Percentiles rank a stretch among this genome's conserved stretches.
Evolutionary conservation across 2,113 vertebrate species (phyloP).

Genomic region (Oriolus oriolus): DNA sequence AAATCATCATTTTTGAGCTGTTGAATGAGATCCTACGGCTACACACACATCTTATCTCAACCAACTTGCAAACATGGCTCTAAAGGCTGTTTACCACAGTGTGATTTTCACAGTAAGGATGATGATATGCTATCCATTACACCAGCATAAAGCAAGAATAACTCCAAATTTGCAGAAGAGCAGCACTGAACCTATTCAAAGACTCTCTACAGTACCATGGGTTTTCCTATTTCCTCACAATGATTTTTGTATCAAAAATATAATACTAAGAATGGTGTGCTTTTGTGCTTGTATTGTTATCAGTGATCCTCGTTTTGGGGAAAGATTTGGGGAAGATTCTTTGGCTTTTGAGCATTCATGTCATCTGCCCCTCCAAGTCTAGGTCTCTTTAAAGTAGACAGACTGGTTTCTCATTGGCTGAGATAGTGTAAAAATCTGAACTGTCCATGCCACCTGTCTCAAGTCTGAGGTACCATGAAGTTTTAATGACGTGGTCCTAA

Average conservation of each 20-base stretch:
- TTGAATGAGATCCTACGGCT: background rate
- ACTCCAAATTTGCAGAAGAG: background rate
- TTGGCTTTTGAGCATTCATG: background rate
- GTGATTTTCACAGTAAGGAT: background rate
- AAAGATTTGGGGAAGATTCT: background rate
- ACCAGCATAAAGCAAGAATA: background rate
- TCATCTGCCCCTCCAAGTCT: background rate
- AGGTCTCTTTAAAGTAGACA: background rate
- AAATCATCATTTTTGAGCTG: background rate
- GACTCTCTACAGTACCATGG: background rate
- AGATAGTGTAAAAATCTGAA: background rate
- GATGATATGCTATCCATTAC: background rate
- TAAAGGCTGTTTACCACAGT: background rate
- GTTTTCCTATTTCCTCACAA: background rate
- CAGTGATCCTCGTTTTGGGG: background rate
- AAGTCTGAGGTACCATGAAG: background rate
- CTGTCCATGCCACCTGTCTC: background rate
- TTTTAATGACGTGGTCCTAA: background rate
- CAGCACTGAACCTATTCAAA: background rate
- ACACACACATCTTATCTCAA: background rate
- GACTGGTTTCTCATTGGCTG: background rate
- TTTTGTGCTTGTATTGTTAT: background rate
- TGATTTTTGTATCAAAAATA: background rate
- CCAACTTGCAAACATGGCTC: background rate
- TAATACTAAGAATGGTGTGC: background rate